These are phyloP conservation scores for Epirrita christyi DNA, from an alignment of 2,888 invertebrate genomes.

Conservation along the genomic window DNA sequence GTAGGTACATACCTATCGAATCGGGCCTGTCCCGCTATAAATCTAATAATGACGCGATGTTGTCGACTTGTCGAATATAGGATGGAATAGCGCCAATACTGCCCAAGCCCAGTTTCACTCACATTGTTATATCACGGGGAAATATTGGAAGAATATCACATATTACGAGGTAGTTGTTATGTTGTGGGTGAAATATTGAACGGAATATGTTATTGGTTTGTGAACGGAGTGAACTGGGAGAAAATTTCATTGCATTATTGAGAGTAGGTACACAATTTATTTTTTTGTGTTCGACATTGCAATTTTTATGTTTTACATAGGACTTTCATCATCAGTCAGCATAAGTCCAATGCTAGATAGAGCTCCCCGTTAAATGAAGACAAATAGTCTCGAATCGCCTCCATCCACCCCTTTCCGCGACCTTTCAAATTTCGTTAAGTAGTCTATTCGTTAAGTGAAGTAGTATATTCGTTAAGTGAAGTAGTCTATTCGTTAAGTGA, in stretches of 20 bases:
- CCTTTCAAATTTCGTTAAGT: no score
- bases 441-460: no score
- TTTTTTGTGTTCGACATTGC: neutral
- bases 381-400: no score
- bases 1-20: no score
- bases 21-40: constrained; percentile 19
- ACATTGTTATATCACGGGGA: constrained; percentile 1
- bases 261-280: constrained; percentile 3
- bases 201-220: constrained; percentile 20
- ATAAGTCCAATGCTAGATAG: no score
- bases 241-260: constrained; percentile 15
- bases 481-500: no score
- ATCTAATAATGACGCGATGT: constrained; percentile 31
- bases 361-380: no score
- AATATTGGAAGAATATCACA: neutral
- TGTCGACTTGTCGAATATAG: constrained; percentile 22
- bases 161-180: neutral
- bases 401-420: no score
- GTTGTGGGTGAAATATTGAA: constrained; percentile 27
- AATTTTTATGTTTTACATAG: no score
- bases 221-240: constrained; percentile 4
- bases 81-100: constrained; percentile 16
- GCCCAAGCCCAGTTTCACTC: neutral
- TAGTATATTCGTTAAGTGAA: no score
- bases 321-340: no score